Conservation (phyloP, 2,797 vertebrate genomes). For the Pseudomugil tenellus region DNA sequence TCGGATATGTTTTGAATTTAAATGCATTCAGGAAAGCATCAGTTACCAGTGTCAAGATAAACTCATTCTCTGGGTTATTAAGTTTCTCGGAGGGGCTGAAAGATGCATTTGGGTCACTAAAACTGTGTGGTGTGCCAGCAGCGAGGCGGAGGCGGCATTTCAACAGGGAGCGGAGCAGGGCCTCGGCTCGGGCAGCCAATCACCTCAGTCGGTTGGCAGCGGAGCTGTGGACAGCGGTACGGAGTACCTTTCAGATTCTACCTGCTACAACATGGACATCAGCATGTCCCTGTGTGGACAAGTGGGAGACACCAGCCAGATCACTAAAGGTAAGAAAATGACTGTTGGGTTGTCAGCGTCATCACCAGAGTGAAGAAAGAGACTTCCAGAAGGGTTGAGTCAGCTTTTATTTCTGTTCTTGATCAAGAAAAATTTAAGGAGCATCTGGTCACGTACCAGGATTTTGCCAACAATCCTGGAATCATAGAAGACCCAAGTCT, state of each 20-base stretch:
- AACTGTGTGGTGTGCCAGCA: slow-evolving; percentile 48
- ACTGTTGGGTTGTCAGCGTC: not conserved
- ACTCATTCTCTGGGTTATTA: not conserved
- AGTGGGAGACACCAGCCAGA: slow-evolving; percentile 83
- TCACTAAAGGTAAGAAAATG: slow-evolving; percentile 78
- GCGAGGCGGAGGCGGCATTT: slow-evolving; percentile 75
- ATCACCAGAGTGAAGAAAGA: not conserved
- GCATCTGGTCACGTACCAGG: slow-evolving; percentile 89
- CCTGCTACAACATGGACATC: slow-evolving; percentile 72
- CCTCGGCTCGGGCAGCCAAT: slow-evolving; percentile 74
- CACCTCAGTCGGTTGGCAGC: slow-evolving; percentile 75
- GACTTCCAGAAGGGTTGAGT: not conserved
- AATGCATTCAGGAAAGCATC: not conserved
- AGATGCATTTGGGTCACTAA: not conserved
- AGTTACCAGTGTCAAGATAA: not conserved
- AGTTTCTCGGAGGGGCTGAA: not conserved
- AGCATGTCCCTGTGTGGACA: slow-evolving; percentile 92
- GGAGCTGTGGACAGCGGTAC: slow-evolving; percentile 77
- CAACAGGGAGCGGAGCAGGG: slow-evolving; percentile 67
- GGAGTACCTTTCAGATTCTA: slow-evolving; percentile 75
- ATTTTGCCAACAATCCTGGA: slow-evolving; percentile 90
- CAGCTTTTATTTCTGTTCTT: not conserved
- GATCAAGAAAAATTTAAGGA: slow-evolving; percentile 88
- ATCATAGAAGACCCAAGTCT: slow-evolving; percentile 92
- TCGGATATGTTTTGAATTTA: not conserved